Percentiles rank a stretch among this genome's conserved stretches.
Evolutionary conservation across 1,140 invertebrate genomes (phyloP).

Genomic region (Pseudachorutes palmiensis): DNA sequence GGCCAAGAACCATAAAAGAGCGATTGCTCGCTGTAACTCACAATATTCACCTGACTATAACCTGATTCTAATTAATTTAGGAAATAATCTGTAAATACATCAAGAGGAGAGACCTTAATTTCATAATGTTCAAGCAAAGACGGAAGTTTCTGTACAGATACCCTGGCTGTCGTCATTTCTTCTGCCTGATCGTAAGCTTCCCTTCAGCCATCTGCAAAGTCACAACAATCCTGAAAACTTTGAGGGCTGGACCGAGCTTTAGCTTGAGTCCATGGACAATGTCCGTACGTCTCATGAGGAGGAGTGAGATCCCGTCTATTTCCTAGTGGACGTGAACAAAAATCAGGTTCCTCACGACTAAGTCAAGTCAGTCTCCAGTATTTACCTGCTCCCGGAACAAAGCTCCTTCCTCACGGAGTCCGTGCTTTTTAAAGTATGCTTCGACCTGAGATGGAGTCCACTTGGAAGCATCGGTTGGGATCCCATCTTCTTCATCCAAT

Average conservation of each 20-base stretch:
- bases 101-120: too few species aligned
- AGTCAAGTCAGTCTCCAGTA: background rate
- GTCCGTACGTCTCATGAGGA: slow-evolving; percentile 7
- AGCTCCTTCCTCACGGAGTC: slow-evolving; percentile 12
- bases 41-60: too few species aligned
- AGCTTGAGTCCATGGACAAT: background rate
- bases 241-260: slow-evolving; percentile 12
- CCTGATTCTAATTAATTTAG: too few species aligned
- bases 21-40: too few species aligned
- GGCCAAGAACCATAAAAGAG: too few species aligned
- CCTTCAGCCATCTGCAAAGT: background rate
- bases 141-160: too few species aligned
- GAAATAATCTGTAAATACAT: too few species aligned
- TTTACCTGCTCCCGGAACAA: slow-evolving; percentile 13
- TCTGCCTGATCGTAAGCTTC: too few species aligned
- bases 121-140: too few species aligned
- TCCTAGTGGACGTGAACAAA: slow-evolving; percentile 8
- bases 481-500: background rate
- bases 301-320: slow-evolving; percentile 15
- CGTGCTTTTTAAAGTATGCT: slow-evolving; percentile 1
- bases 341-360: background rate
- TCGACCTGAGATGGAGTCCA: slow-evolving; percentile 16
- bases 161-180: too few species aligned
- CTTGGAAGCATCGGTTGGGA: background rate
- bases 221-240: background rate